These are phyloP conservation scores for Myotis myotis DNA, from an alignment of 2,797 vertebrate species.

Conservation along the genomic window DNA sequence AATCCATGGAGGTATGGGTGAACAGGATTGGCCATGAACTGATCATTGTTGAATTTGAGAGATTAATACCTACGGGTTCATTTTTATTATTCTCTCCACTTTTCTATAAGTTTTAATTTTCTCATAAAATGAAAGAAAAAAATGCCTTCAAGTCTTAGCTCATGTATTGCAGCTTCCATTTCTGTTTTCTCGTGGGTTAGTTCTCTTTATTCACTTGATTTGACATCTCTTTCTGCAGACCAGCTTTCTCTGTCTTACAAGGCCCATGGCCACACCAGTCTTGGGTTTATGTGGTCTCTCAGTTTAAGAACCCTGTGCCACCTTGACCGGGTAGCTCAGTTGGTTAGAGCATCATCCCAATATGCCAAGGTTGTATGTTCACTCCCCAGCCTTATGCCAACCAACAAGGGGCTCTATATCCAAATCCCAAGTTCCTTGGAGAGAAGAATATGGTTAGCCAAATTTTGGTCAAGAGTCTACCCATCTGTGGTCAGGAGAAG, in stretches of 20 bases:
- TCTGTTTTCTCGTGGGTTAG: neutral
- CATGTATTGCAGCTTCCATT: neutral
- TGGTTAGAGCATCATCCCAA: neutral
- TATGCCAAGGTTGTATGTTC: neutral
- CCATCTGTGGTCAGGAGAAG: neutral
- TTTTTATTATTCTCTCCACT: neutral
- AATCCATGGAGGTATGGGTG: neutral
- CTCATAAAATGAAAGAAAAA: neutral
- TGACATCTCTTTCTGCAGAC: neutral
- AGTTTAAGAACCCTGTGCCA: neutral
- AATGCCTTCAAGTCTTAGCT: neutral
- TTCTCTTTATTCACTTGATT: neutral
- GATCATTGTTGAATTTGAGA: neutral
- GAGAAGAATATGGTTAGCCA: neutral
- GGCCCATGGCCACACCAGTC: neutral
- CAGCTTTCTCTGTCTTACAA: neutral
- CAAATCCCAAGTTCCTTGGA: neutral
- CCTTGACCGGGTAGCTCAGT: neutral
- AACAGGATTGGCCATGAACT: neutral
- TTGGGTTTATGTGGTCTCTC: neutral
- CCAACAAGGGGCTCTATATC: neutral
- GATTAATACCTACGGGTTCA: neutral
- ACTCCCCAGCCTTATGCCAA: neutral
- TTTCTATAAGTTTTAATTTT: slow-evolving; percentile 19
- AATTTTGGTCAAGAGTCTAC: neutral